Percentiles rank a stretch among this genome's conserved stretches.
Conservation (phyloP, 2,797 vertebrate species). For the Hybognathus amarus region DNA sequence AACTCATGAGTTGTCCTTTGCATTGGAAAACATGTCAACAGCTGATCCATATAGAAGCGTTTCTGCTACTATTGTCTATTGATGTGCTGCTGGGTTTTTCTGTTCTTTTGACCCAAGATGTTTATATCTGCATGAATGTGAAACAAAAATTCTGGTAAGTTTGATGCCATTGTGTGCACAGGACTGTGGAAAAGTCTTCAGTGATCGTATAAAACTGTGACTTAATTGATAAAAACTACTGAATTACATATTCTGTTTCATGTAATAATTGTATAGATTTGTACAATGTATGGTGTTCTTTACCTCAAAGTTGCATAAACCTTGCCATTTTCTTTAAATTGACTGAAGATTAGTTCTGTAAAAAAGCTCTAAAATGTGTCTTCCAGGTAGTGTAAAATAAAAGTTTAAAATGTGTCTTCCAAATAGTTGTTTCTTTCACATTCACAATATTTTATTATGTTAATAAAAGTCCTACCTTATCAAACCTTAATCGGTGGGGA, state of each 20-base stretch:
- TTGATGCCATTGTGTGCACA: constrained; percentile 3
- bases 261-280: constrained; percentile 52
- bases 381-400: constrained; percentile 37
- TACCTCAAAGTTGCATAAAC: constrained; percentile 60
- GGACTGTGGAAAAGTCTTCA: neutral
- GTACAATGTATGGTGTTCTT: constrained; percentile 59
- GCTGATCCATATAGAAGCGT: constrained; percentile 12
- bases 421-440: constrained; percentile 9
- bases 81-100: constrained; percentile 13
- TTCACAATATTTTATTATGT: neutral
- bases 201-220: constrained; percentile 64
- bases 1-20: neutral
- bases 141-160: neutral
- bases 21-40: neutral
- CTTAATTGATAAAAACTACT: constrained; percentile 67
- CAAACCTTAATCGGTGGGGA: neutral
- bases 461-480: neutral
- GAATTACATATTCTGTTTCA: constrained; percentile 64
- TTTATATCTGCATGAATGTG: constrained; percentile 19
- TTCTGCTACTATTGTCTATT: constrained; percentile 39
- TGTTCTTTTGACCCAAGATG: constrained; percentile 4
- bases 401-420: constrained; percentile 17
- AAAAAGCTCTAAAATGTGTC: constrained; percentile 20
- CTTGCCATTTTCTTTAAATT: constrained; percentile 28
- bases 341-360: constrained; percentile 24